Base-by-base conservation (phyloP, 2,888 invertebrate species). In the Aphodius sticticus region DNA sequence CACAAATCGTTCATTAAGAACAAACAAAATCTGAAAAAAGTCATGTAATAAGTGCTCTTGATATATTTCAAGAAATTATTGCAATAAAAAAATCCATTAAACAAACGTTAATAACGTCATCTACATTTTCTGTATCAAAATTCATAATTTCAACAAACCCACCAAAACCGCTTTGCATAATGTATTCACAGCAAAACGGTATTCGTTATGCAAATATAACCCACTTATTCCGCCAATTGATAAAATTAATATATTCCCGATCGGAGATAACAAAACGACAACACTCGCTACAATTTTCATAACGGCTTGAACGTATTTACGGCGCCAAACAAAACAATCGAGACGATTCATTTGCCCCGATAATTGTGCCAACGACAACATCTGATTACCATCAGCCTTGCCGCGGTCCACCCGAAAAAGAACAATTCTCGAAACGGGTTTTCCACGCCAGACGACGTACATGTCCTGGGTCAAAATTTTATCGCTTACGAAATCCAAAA, bases 381-480 rank as follows among this genome's bases (percentile, higher is more conserved):
- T 53, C 53, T 53, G 53, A 53, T 53, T 9, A 53, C 0, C 53
- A 53, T 53, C 53, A 53, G 53, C 7, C 53, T 53, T 53, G 53
- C 4, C 53, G 7, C 53, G 12, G 12, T 53, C 53, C 6, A 53
- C 7, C 53, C 7, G 12, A 53, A 53, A 53, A 53, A 53, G 53
- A 53, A 53, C 12, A 53, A 53, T 53, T 53, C 12, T 12, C 12
- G 53, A 53, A 53, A 53, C 53, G 53, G 53, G 53, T 53, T 53
- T 53, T 12, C 53, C 12, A 9, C 12, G 53, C 53, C 53, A 53
- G 7, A 53, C 53, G 12, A 53, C 53, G 12, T 3, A 53, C 53
- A 53, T 53, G 53, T 53, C 53, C 53, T 53, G 53, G 53, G 53
- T 53, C 53, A 53, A 53, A 53, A 53, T 53, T 53, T 53, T 53